phyloP scores from a whole-genome alignment of 2,113 vertebrate genomes.

The Seriola quinqueradiata region DNA sequence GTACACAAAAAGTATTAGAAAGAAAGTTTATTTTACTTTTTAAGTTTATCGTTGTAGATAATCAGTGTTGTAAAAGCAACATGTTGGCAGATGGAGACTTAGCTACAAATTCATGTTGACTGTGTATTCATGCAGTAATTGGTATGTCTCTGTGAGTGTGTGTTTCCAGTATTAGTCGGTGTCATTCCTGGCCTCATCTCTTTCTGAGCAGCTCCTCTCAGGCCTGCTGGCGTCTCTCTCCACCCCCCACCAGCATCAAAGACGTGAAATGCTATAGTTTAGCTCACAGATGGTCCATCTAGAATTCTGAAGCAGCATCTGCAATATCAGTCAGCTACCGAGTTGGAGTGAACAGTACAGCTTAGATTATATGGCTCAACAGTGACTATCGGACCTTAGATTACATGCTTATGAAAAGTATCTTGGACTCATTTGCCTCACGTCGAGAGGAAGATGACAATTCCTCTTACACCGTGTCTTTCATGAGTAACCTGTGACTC shows the following conservation, averaged over 20 bases:
- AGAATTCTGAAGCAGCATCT: conserved; percentile 56
- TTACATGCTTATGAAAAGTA: conserved; percentile 11
- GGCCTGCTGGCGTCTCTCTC: conserved; percentile 43
- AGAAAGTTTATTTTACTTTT: not conserved
- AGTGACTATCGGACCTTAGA: conserved; percentile 19
- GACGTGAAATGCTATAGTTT: conserved; percentile 48
- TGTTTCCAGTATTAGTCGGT: conserved; percentile 40
- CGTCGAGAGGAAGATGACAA: not conserved
- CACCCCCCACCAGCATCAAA: conserved; percentile 60
- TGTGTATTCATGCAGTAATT: not conserved
- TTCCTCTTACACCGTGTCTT: not conserved
- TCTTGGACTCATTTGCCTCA: not conserved
- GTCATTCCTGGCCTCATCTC: conserved; percentile 36
- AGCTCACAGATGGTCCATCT: conserved; percentile 58
- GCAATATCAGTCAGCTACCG: conserved; percentile 49
- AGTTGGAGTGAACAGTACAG: conserved; percentile 11
- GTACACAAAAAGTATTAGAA: not conserved
- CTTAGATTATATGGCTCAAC: conserved; percentile 4
- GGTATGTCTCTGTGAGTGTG: not conserved
- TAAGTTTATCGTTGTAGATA: not conserved
- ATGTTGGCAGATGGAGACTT: not conserved
- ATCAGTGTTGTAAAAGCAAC: not conserved
- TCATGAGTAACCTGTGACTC: conserved; percentile 1
- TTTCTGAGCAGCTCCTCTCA: conserved; percentile 32
- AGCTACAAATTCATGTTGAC: not conserved